Conservation (phyloP, 35 echinoderm and acorn worm genomes). For the Apostichopus parvimensis region DNA sequence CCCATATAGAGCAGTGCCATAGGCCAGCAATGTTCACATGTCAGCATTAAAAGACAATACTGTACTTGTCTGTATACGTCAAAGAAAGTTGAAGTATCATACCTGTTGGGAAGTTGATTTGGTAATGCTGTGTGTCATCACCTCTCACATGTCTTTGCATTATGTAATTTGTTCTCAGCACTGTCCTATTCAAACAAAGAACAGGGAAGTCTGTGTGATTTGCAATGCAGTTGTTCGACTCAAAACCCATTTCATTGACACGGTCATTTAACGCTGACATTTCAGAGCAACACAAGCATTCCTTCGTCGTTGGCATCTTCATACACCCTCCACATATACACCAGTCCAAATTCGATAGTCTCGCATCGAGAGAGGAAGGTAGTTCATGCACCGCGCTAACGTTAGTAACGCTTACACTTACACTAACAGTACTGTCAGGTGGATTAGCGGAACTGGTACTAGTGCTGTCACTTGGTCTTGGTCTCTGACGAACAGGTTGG, state of each 20-base stretch:
- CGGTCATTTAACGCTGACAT: not conserved
- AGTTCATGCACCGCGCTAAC: too few relatives aligned
- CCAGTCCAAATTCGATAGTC: not conserved
- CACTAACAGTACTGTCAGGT: too few relatives aligned
- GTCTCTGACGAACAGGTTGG: too few relatives aligned
- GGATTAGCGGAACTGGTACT: too few relatives aligned
- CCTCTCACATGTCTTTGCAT: not conserved
- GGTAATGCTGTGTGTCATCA: too few relatives aligned
- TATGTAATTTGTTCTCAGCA: slow-evolving; percentile 6
- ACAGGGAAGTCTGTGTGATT: not conserved
- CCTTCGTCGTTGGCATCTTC: not conserved
- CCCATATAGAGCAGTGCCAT: too few relatives aligned
- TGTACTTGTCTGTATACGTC: not conserved
- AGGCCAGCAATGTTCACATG: too few relatives aligned
- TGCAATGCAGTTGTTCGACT: not conserved
- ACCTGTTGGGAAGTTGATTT: too few relatives aligned
- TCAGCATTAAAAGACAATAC: not conserved
- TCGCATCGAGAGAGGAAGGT: not conserved
- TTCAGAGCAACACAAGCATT: not conserved
- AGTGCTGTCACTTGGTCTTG: too few relatives aligned
- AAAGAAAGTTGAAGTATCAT: not conserved
- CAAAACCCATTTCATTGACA: not conserved
- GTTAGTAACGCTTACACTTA: too few relatives aligned
- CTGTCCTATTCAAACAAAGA: not conserved
- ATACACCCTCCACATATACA: not conserved